Evolutionary conservation across 2,113 vertebrate genomes (phyloP), one percentile per base, ranked within the genome.

Genomic region (Leuciscus idus): DNA sequence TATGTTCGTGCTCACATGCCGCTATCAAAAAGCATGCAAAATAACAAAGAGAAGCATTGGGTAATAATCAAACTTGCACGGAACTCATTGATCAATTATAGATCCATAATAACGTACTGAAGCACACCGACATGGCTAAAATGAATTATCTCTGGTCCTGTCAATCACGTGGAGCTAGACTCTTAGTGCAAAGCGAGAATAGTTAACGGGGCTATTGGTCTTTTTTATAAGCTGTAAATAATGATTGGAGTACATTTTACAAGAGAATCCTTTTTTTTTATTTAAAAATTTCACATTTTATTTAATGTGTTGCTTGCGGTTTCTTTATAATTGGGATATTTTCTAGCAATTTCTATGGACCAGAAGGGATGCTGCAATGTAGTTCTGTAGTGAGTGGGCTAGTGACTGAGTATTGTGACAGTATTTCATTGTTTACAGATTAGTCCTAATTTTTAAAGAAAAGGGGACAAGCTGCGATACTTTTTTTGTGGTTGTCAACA

Each of bases 161-260:
- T 89, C 93, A 89, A 79, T 92, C 92, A 90, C 23, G 70, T 76
- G 57, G 72, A 78, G 80, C 72, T 6, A 78, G 88, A 72, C 19
- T 33, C 50, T n/a, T 13, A 52, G 57, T 52, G 30, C 76, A 59
- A 15, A 83, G 26, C 52, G 17, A 36, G 46, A 82, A 82, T 82
- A 43, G 3, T 19, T 52, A 70, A 70, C 13, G 19, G 80, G 23
- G 43, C 26, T 26, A 26, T 26, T 64, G n/a, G 43, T 6, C 11
- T 33, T 55, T 52, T 50, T 15, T 13, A 13, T 48, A 15, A 50
- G 12, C 13, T 17, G 50, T 55, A 19, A 55, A 19, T 55, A 55
- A 55, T 19, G 15, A 19, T 19, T 55, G 15, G 4, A 55, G 15
- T 17, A 52, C 4, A 15, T 52, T 52, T 52, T 17, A 52, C 13